These are phyloP conservation scores for Psilanteris sp. DNA, from an alignment of 1,140 invertebrate genomes.

Conservation along the genomic window DNA sequence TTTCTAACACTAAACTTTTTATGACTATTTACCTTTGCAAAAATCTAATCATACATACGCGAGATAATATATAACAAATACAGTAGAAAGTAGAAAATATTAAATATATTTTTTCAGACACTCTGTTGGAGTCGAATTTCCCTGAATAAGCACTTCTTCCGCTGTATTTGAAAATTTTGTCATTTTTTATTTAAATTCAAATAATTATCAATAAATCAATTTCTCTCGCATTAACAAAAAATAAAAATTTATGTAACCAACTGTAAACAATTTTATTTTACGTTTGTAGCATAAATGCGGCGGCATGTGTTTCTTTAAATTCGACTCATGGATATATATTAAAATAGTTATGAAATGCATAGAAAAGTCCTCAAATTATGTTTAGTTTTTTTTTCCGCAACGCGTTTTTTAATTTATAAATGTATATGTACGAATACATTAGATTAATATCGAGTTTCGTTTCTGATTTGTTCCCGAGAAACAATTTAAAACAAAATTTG, in stretches of 20 bases:
- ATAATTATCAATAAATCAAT: not conserved
- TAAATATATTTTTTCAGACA: slow-evolving; percentile 55
- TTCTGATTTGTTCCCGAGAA: slow-evolving; percentile 1
- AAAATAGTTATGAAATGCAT: slow-evolving; percentile 60
- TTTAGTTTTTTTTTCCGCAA: slow-evolving; percentile 10
- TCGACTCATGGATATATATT: slow-evolving; percentile 38
- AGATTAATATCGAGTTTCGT: not conserved
- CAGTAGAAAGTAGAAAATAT: slow-evolving; percentile 73
- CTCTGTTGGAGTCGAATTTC: slow-evolving; percentile 36
- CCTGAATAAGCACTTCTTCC: slow-evolving; percentile 19
- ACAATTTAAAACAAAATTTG: slow-evolving; percentile 34
- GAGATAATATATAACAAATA: slow-evolving; percentile 72
- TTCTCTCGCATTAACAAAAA: slow-evolving; percentile 3
- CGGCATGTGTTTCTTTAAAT: slow-evolving; percentile 15
- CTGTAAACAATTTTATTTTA: not conserved
- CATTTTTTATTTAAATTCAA: slow-evolving; percentile 1
- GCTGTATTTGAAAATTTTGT: slow-evolving; percentile 10
- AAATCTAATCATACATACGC: slow-evolving; percentile 70
- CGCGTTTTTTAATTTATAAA: slow-evolving; percentile 6
- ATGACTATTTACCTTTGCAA: slow-evolving; percentile 62
- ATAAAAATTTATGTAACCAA: too few species aligned
- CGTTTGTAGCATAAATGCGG: slow-evolving; percentile 14
- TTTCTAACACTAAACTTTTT: slow-evolving; percentile 67
- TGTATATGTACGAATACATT: slow-evolving; percentile 4
- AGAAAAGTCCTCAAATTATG: slow-evolving; percentile 47